Percentiles rank a stretch among this genome's conserved stretches.
These are phyloP conservation scores for Upupa epops DNA, from an alignment of 2,113 vertebrate genomes.

Conservation along the genomic window DNA sequence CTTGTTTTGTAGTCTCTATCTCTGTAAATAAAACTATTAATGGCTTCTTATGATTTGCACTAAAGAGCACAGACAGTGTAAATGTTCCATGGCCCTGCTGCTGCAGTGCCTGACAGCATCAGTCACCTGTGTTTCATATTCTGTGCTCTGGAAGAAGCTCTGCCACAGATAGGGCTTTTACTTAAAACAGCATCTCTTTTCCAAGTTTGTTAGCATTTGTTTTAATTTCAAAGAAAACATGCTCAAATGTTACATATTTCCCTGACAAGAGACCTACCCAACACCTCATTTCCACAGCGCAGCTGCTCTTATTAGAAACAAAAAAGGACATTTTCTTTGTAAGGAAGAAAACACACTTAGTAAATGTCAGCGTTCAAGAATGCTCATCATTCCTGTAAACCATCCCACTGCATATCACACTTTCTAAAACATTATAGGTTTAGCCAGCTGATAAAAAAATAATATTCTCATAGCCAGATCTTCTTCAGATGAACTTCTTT, in stretches of 20 bases:
- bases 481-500: neutral
- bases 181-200: neutral
- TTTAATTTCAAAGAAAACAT: neutral
- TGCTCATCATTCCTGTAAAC: neutral
- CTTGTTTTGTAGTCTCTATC: neutral
- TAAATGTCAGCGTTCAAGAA: neutral
- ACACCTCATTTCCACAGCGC: neutral
- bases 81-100: rapidly evolving
- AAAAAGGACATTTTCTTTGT: neutral
- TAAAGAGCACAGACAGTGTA: neutral
- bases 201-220: neutral
- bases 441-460: neutral
- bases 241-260: neutral
- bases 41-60: neutral
- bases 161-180: neutral
- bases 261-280: neutral
- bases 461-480: neutral
- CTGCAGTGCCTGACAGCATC: neutral
- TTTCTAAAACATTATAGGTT: neutral
- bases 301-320: neutral
- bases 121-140: neutral
- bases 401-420: neutral
- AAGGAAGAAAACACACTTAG: neutral
- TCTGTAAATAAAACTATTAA: neutral
- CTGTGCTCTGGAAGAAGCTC: neutral